A percentile compares a stretch with the other conserved stretches of the same genome.
phyloP scores from a whole-genome alignment of 2,113 vertebrate genomes.

The Bucco capensis region DNA sequence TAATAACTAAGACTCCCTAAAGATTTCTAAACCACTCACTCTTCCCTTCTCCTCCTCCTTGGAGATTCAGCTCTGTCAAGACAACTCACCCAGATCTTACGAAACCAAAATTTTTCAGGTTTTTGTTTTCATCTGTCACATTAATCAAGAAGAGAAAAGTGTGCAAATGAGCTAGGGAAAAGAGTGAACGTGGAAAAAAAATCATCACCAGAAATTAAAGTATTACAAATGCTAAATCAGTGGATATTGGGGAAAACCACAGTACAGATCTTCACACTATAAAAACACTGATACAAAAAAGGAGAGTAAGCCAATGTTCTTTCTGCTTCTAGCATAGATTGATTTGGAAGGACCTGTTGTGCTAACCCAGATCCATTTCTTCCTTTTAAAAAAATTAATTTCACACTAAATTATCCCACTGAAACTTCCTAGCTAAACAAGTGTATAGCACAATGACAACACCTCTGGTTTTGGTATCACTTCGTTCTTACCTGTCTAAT shows the following conservation, averaged over 20 bases:
- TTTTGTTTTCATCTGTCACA: not conserved
- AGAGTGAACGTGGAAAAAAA: not conserved
- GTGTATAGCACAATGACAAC: not conserved
- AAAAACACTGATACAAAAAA: not conserved
- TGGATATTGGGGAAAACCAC: not conserved
- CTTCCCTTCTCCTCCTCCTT: not conserved
- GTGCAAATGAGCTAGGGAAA: not conserved
- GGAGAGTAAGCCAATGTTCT: not conserved
- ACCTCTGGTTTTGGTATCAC: not conserved
- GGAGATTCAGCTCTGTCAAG: not conserved
- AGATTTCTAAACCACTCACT: not conserved
- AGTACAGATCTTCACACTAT: not conserved
- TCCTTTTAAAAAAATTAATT: not conserved
- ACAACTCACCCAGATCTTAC: not conserved
- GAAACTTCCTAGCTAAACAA: not conserved
- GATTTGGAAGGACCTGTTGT: not conserved
- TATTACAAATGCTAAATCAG: not conserved
- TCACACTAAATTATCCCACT: not conserved
- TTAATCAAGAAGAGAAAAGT: not conserved
- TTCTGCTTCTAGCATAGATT: not conserved
- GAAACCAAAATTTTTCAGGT: not conserved
- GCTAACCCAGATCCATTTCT: not conserved
- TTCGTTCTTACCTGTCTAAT: not conserved
- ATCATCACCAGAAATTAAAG: not conserved
- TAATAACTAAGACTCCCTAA: not conserved